A percentile compares a stretch with the other conserved stretches of the same genome.
Evolutionary conservation across 2,113 vertebrate genomes (phyloP).

Genomic region (Anthoscopus minutus): DNA sequence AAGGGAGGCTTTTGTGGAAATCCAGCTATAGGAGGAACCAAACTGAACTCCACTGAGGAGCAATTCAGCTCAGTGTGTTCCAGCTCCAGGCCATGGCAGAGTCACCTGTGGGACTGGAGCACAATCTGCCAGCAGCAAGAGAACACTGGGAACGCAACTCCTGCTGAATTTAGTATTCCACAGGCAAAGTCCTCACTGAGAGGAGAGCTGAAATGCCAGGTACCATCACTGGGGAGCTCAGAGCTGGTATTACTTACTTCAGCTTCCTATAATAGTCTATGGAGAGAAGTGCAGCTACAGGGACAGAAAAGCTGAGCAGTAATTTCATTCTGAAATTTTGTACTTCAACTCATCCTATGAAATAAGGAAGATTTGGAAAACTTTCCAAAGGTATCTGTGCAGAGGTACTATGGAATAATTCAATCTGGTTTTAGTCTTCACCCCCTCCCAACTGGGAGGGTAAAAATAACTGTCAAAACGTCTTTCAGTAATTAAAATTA

Average conservation of each 20-base stretch:
- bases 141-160: not conserved
- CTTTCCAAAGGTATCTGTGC: not conserved
- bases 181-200: not conserved
- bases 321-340: not conserved
- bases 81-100: not conserved
- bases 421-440: not conserved
- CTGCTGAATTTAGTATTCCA: not conserved
- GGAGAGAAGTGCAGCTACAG: not conserved
- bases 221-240: not conserved
- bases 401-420: not conserved
- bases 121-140: not conserved
- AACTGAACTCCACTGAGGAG: not conserved
- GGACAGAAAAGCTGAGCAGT: not conserved
- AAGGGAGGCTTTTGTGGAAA: not conserved
- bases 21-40: not conserved
- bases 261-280: not conserved
- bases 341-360: fast-evolving
- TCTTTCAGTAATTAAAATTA: not conserved
- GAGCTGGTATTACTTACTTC: not conserved
- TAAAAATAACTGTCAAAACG: not conserved
- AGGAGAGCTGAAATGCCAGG: not conserved
- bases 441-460: not conserved
- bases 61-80: not conserved
- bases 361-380: not conserved
- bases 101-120: not conserved